phyloP scores from a whole-genome alignment of 64 coral and sea anemone genomes.

The Orbicella faveolata region DNA sequence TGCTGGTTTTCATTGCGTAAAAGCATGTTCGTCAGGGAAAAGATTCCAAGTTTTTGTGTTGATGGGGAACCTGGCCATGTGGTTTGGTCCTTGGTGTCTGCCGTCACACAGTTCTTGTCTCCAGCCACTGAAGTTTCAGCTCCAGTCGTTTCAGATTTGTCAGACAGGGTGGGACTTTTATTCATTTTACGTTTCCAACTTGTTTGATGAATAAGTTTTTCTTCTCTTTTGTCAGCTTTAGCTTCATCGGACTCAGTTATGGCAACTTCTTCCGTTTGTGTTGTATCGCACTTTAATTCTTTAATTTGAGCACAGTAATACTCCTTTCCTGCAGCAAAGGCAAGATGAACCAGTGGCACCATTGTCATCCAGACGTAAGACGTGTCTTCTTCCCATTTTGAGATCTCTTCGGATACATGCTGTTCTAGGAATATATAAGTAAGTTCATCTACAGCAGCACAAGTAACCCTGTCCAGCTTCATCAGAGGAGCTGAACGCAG shows the following conservation, averaged over 20 bases:
- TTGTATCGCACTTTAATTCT: too few relatives aligned
- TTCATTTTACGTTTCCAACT: too few relatives aligned
- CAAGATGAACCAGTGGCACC: constrained; percentile 36
- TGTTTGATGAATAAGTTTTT: too few relatives aligned
- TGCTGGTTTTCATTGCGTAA: constrained; percentile 17
- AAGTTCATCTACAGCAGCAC: constrained; percentile 35
- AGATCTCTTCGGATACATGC: constrained; percentile 41
- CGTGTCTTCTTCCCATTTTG: constrained; percentile 31
- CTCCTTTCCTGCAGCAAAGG: constrained; percentile 34
- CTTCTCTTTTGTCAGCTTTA: background rate
- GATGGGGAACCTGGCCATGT: constrained; percentile 33
- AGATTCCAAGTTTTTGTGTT: constrained; percentile 41
- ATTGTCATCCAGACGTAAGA: constrained; percentile 38
- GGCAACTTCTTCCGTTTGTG: too few relatives aligned
- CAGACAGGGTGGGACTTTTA: background rate
- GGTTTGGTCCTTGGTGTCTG: background rate
- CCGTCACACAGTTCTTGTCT: background rate
- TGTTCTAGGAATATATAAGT: constrained; percentile 35
- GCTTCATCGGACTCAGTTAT: background rate
- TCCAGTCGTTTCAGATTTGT: background rate
- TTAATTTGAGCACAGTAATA: background rate
- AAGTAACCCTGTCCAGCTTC: constrained; percentile 24
- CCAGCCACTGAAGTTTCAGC: background rate
- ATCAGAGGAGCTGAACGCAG: constrained; percentile 45
- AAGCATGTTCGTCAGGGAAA: constrained; percentile 34